A percentile compares a stretch with the other conserved stretches of the same genome.
Evolutionary conservation across 1,140 invertebrate species (phyloP).

Genomic region (Zaprionus vittiger): DNA sequence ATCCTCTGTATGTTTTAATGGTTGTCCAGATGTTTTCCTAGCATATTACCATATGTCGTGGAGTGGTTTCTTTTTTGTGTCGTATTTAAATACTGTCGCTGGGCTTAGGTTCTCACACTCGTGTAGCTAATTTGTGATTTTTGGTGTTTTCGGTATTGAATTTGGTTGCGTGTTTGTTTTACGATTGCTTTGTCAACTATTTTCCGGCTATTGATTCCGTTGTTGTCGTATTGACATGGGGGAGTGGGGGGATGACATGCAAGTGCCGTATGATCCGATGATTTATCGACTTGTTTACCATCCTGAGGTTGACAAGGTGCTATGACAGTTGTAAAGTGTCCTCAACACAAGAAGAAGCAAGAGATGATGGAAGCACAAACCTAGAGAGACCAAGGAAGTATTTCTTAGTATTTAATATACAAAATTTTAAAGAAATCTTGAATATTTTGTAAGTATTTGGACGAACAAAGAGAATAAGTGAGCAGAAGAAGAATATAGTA

Average conservation of each 20-base stretch:
- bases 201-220: conserved; percentile 76
- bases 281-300: conserved; percentile 64
- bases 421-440: neutral
- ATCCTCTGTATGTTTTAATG: conserved; percentile 67
- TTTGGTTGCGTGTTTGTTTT: conserved; percentile 62
- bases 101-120: conserved; percentile 66
- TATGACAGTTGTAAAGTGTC: neutral
- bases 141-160: conserved; percentile 72
- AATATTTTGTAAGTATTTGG: neutral
- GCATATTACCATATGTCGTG: conserved; percentile 65
- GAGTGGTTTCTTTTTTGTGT: conserved; percentile 36
- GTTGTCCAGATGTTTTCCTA: conserved; percentile 67
- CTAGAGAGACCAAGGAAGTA: neutral
- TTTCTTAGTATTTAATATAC: neutral
- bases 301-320: conserved; percentile 13
- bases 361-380: neutral
- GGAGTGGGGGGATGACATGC: conserved; percentile 53
- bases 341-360: neutral
- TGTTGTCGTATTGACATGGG: conserved; percentile 42
- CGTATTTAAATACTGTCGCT: conserved; percentile 60
- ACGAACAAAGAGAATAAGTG: too few relatives aligned
- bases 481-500: too few relatives aligned
- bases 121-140: conserved; percentile 81
- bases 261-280: conserved; percentile 61
- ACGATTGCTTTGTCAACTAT: conserved; percentile 72